Evolutionary conservation across 2,797 vertebrate genomes (phyloP), one percentile per base, ranked within the genome.

Genomic region (Masticophis lateralis): DNA sequence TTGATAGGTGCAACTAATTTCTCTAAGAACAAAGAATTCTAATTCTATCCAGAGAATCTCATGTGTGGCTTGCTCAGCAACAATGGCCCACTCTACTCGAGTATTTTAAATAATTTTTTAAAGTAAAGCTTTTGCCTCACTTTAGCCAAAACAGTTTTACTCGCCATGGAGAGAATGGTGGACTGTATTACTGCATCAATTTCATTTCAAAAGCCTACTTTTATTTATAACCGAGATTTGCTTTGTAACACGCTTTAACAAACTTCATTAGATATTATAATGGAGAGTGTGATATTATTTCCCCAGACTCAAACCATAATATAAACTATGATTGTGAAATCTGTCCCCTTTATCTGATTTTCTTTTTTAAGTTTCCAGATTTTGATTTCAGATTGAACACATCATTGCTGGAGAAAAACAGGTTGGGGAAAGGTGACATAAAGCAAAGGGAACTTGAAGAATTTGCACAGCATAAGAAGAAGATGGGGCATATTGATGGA

Each of bases 81-180:
- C 56, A 66, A 66, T 79, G 92, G 92, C 92, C 95, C 92, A 95
- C 95, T 97, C 94, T 95, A 96, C 94, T 95, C 32, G 92, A 93
- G 92, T 25, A 93, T 93, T 94, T 88, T 96, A 95, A 96, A 95
- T 93, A 66, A 90, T 94, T 94, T 55, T 94, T 95, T 88, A 96
- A 94, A 87, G 96, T 88, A 96, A 94, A 86, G 96, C 94, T 89
- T 55, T 93, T 95, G 90, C 55, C 91, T 57, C 61, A 92, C 88
- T 95, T 96, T 89, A 88, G 94, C 32, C 90, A 88, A 55, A 94
- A 53, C 0, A 25, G 89, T 96, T 87, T 96, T 93, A 94, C 93
- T 95, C 92, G 22, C 12, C 93, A 93, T 20, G 9, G 18, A 96
- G 28, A 0, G 0, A 86, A 7, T 51, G 94, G 91, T 95, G 93